A percentile compares a stretch with the other conserved stretches of the same genome.
phyloP scores from a whole-genome alignment of 1,140 invertebrate species.

The Lucilia cuprina region DNA sequence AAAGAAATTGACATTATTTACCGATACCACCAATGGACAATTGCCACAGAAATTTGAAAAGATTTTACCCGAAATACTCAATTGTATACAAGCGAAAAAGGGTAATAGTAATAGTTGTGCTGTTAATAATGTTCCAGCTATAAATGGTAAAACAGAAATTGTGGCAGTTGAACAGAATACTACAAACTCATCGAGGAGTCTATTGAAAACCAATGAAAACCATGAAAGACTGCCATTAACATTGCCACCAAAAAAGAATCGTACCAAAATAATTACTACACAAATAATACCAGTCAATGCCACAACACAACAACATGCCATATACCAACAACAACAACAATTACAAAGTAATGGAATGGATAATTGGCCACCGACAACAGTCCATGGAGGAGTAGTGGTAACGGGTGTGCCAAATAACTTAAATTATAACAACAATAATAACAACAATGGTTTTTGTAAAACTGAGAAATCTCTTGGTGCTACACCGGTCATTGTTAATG shows the following conservation, averaged over 20 bases:
- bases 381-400: not conserved
- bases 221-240: constrained; percentile 46
- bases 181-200: not conserved
- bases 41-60: constrained; percentile 55
- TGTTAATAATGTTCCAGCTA: not conserved
- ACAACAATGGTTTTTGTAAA: constrained; percentile 10
- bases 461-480: constrained; percentile 6
- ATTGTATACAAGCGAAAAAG: constrained; percentile 50
- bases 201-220: constrained; percentile 7
- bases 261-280: constrained; percentile 46
- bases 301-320: not conserved
- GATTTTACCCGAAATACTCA: constrained; percentile 53
- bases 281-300: constrained; percentile 23
- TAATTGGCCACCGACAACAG: not conserved
- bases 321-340: not conserved
- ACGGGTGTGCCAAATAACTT: not conserved
- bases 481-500: constrained; percentile 40
- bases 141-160: constrained; percentile 12
- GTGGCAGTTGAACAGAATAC: not conserved
- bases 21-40: constrained; percentile 46
- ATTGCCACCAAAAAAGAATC: constrained; percentile 59
- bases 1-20: constrained; percentile 53
- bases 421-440: not conserved
- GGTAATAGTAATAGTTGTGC: not conserved
- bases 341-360: not conserved